Evolutionary conservation across 2,888 invertebrate genomes (phyloP), one percentile per base, ranked within the genome.

Genomic region (Nomada ruficornis): DNA sequence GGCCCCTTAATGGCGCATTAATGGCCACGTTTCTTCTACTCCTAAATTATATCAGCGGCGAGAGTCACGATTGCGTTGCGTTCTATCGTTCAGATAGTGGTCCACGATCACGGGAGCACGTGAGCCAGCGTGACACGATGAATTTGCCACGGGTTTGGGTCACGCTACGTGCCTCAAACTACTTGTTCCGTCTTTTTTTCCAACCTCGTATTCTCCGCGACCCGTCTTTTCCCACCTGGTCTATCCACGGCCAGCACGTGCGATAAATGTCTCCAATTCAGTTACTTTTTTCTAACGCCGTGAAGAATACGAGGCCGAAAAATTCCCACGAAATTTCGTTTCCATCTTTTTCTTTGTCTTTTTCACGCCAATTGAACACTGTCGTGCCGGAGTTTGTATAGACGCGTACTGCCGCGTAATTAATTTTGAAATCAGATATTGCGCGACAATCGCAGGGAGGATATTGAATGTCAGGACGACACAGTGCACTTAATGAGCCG

Each of bases 21-120:
- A 93, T 93, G 91, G 92, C 88, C 86, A 88, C 77, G 90, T 91
- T 92, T 91, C 92, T 92, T 86, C 91, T 91, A 90, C 88, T 91
- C 90, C 91, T 89, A 90, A 93, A 92, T 93, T 92, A 92, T 92
- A 87, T 89, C 85, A 83, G 84, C 78, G 68, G 60, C 63, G 23
- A n/a, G 82, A 80, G 63, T 84, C 86, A 87, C 86, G 85, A 89
- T 89, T 89, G 84, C 87, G 80, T 77, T 82, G 79, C 80, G 79
- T 88, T 84, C 80, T 83, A 84, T 87, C 86, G 82, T 83, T 80
- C 67, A 75, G 86, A 84, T 42, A 89, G 86, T 89, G 89, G 89
- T 90, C 89, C 86, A 83, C 72, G 74, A 80, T 87, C 85, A 69
- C 72, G 77, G 78, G 81, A 89, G 87, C 91, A 89, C 91, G 90